Evolutionary conservation across 2,888 invertebrate genomes (phyloP), one percentile per base, ranked within the genome.

Genomic region (Diaprepes abbreviatus): DNA sequence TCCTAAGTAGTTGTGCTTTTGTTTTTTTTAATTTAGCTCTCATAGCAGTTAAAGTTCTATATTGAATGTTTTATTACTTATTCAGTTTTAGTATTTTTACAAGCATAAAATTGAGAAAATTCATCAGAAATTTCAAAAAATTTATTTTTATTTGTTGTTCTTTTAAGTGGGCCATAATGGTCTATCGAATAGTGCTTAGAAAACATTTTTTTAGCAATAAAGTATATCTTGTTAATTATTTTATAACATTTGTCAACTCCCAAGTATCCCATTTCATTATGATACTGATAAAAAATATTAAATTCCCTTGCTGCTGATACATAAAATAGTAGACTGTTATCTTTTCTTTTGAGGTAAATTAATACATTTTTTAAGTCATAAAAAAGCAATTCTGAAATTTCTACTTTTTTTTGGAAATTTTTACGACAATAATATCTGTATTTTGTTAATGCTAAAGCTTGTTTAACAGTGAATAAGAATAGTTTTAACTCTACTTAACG

Each of bases 51-150:
- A n/a, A n/a, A n/a, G n/a, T n/a, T n/a, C n/a, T n/a, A n/a, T n/a
- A n/a, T n/a, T n/a, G n/a, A n/a, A n/a, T n/a, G n/a, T n/a, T n/a
- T n/a, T n/a, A n/a, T n/a, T n/a, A 55, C 21, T 67, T 66, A 79
- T 36, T 70, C 70, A 0, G 75, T 54, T 1, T 66, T 71, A 0
- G 77, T 79, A 0, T 78, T 70, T 50, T 77, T 79, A 0, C 76
- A 77, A 0, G 79, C 75, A 66, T 81, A 80, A 12, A 65, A 12
- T 28, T 0, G 80, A 43, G 79, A 77, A 60, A 79, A 82, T 63
- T 81, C 76, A 52, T 83, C 82, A 3, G 80, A 67, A 0, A 81
- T 73, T 0, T 71, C 78, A 5, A 82, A 75, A 10, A 81, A 70
- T 21, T 74, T 72, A 57, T 79, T 79, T 14, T 71, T 70, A 59